Conservation (phyloP, 2,797 vertebrate species). For the Megaceryle alcyon region DNA sequence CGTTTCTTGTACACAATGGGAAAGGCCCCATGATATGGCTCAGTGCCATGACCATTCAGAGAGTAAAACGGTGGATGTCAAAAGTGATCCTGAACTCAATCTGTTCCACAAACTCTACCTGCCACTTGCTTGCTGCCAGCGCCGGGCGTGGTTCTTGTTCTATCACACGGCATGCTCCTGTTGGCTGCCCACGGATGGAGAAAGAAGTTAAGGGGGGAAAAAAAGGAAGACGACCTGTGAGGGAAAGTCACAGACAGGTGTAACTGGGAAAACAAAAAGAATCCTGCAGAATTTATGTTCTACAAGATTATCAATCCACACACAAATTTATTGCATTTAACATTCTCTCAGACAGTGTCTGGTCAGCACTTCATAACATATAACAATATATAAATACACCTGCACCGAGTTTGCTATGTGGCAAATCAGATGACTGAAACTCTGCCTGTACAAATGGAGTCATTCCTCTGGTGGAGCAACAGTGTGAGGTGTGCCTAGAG, state of each 20-base stretch:
- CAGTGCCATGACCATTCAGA: neutral
- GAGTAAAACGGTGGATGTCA: neutral
- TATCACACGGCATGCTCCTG: neutral
- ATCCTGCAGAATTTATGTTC: neutral
- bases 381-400: neutral
- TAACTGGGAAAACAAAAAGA: neutral
- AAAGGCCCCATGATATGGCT: neutral
- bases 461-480: neutral
- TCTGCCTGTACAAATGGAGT: fast-evolving
- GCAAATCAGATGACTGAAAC: neutral
- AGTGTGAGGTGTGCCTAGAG: neutral
- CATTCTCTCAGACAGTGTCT: neutral
- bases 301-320: neutral
- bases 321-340: neutral
- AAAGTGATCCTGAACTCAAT: neutral
- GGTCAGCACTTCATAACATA: neutral
- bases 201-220: neutral
- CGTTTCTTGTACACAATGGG: neutral
- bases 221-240: neutral
- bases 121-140: neutral
- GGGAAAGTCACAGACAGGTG: neutral
- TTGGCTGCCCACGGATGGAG: neutral
- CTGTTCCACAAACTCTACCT: neutral
- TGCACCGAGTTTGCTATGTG: fast-evolving
- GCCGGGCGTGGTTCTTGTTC: neutral